Base-by-base conservation (phyloP, 2,888 invertebrate genomes). In the Torymus tubicola region DNA sequence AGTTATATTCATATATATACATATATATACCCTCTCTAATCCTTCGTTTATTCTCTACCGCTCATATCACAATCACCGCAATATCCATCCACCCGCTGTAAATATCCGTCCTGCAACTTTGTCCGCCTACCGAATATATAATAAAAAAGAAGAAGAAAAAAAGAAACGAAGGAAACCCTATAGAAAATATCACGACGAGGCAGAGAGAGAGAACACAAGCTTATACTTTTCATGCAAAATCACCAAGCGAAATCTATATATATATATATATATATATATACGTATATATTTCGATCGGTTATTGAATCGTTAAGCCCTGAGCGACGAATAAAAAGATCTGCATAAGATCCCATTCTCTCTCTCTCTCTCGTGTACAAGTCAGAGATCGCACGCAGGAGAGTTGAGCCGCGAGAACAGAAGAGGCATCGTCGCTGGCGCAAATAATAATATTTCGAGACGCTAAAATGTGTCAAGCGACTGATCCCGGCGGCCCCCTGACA, bases 391-490 rank as follows among this genome's bases (percentile, higher is more conserved):
- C 64, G 42, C 73, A n/a, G 50, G 50, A 21, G 21, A 21, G 21
- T 21, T 53, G 61, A 58, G 72, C 64, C 64, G 78, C 70, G 42
- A 50, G 50, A 12, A 5, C 18, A 58, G 14, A 42, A 18, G 16
- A 42, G 68, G 57, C 70, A 67, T 2, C 21, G 21, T 2, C 71
- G 64, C 61, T 42, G 85, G 84, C 85, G 89, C 87, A 88, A 90
- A 90, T 90, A 90, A 90, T 90, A 90, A 90, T 90, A 90, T 90
- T 90, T 90, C 86, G 86, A 87, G 86, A 88, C 87, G 90, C 87
- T 89, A 90, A 90, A 90, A 90, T 87, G 90, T 90, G 90, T 90
- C 90, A 90, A 89, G 87, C 86, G 85, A 58, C 86, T 90, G 90
- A 90, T 90, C 90, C 90, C 87, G 83, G 86, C 16, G 75, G n/a